Evolutionary conservation across 2,113 vertebrate species (phyloP), one percentile per base, ranked within the genome.

Genomic region (Marmota monax): DNA sequence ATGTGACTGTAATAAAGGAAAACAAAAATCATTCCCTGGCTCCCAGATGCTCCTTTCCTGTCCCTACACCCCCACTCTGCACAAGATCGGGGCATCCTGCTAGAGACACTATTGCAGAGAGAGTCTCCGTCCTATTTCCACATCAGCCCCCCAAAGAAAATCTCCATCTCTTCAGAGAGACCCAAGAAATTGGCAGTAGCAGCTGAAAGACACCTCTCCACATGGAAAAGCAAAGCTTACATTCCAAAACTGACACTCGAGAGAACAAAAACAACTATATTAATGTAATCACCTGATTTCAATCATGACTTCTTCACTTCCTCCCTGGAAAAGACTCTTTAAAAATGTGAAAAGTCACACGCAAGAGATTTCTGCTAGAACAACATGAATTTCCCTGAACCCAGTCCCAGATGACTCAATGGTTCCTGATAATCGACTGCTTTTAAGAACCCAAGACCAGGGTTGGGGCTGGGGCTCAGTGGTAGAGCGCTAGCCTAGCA

Each of bases 311-410:
- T 91, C 95, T 96, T 91, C 79, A 92, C 53, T 10, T 39, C 56
- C 85, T 93, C 93, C 63, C 96, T 56, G 90, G 82, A 78, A 20
- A 90, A 85, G 63, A 91, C 78, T 94, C 95, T 97, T 88, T 77
- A 92, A 84, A 94, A 85, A 72, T 87, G 83, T 51, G 23, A 74
- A 96, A 82, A 45, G 67, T 74, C 92, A 37, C 80, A 78, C n/a
- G 17, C 56, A 86, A 95, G 56, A 96, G 29, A 84, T 56, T 56
- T 92, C 32, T 69, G 84, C 80, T 58, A 78, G 58, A 96, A 84
- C 84, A 92, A 78, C 34, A 88, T 92, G 34, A 39, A 65, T 95
- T 83, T 85, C 93, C 22, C 58, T 17, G 51, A 61, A 37, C 48
- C 48, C 6, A 37, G 61, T n/a, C 65, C 39, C 37, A 83, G 88